phyloP scores from a whole-genome alignment of 2,113 vertebrate genomes.

The Strix aluco region DNA sequence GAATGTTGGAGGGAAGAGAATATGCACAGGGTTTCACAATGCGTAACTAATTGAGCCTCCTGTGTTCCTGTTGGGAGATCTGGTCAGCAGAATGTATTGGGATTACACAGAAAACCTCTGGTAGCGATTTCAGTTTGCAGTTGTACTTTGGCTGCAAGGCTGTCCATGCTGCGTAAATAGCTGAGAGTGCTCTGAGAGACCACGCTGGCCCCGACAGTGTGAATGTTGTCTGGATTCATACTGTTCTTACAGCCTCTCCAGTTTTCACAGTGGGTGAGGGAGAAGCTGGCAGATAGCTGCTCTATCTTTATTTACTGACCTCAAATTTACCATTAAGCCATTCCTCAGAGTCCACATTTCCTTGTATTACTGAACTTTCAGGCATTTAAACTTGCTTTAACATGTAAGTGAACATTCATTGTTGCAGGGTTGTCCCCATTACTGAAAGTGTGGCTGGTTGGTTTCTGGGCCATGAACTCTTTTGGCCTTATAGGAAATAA shows the following conservation, averaged over 20 bases:
- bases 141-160: neutral
- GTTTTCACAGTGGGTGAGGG: neutral
- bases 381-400: neutral
- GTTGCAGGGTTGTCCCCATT: neutral
- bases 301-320: neutral
- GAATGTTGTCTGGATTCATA: neutral
- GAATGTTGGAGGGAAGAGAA: neutral
- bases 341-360: neutral
- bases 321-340: neutral
- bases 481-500: neutral
- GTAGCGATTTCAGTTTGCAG: neutral
- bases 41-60: neutral
- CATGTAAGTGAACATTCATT: neutral
- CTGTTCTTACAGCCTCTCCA: neutral
- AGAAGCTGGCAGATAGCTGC: neutral
- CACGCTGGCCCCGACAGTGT: neutral
- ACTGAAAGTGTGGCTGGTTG: neutral
- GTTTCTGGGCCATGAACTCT: neutral
- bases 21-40: slow-evolving; percentile 12
- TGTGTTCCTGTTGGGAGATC: neutral
- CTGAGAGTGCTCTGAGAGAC: neutral
- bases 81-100: slow-evolving; percentile 17
- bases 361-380: neutral
- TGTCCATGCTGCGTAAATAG: neutral
- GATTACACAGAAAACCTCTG: neutral